Evolutionary conservation across 1,140 invertebrate genomes (phyloP), one percentile per base, ranked within the genome.

Genomic region (Thalassaphorura encarpata): DNA sequence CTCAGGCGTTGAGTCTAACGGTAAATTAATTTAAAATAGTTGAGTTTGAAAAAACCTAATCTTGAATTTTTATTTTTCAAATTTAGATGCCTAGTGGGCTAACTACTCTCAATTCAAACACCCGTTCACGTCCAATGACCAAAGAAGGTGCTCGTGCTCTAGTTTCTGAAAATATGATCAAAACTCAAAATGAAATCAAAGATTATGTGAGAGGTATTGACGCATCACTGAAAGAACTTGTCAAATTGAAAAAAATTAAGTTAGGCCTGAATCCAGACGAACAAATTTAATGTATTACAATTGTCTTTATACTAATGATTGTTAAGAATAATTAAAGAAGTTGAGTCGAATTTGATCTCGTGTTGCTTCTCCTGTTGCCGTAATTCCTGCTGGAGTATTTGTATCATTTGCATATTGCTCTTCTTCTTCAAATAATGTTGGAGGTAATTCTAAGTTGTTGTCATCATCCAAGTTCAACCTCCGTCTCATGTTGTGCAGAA

Each of bases 401-500:
- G 11, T 36, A n/a, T 36, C 33, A n/a, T n/a, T n/a, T n/a, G n/a
- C n/a, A n/a, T n/a, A n/a, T n/a, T n/a, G n/a, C n/a, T n/a, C n/a
- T 11, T 15, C 15, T 8, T 43, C 42, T 29, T 48, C 46, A n/a
- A 15, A 8, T 19, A 18, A 5, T n/a, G n/a, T 3, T n/a, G n/a
- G 8, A 6, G 8, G 5, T 5, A 36, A 16, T 16, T n/a, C 19
- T 18, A 53, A 53, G 3, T n/a, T 28, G 13, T 46, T 26, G 23
- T 54, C 52, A 24, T 54, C 52, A 5, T 3, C 26, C 28, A 54
- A 54, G 0, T 26, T 24, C 8, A 54, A 24, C 1, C 8, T 54
- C 24, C 52, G 24, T 11, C 52, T 36, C 1, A 54, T 54, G 19
- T 54, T 54, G 21, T 54, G 52, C 0, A 54, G 45, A 3, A 55